phyloP scores from a whole-genome alignment of 2,113 vertebrate species.

The Salminus brasiliensis region DNA sequence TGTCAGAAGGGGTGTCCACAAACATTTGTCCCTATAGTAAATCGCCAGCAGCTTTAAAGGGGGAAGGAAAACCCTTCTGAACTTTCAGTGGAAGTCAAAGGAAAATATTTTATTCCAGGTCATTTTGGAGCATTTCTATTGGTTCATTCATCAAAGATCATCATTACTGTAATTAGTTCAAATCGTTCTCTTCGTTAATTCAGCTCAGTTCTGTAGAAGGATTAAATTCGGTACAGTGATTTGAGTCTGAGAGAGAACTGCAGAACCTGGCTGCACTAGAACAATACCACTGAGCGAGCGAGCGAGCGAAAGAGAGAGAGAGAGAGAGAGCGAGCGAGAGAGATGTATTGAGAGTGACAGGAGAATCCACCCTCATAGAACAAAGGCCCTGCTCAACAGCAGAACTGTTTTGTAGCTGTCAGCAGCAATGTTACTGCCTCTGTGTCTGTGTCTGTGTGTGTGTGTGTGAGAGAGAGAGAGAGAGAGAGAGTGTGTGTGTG shows the following conservation, averaged over 20 bases:
- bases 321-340: constrained; percentile 23
- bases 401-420: constrained; percentile 39
- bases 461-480: neutral
- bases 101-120: too few species aligned
- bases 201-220: neutral
- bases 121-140: too few species aligned
- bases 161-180: too few species aligned
- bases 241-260: neutral
- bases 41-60: too few species aligned
- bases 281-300: constrained; percentile 1
- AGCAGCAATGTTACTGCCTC: constrained; percentile 29
- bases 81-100: too few species aligned
- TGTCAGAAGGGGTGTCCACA: too few species aligned
- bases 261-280: neutral
- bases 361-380: constrained; percentile 30
- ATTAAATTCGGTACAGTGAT: neutral
- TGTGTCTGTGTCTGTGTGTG: constrained; percentile 7
- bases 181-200: too few species aligned
- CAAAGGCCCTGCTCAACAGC: constrained; percentile 34
- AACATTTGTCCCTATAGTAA: too few species aligned
- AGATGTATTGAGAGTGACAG: constrained; percentile 12
- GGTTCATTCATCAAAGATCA: too few species aligned
- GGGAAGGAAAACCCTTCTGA: too few species aligned
- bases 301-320: constrained; percentile 4
- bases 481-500: neutral